Evolutionary conservation across 2,797 vertebrate species (phyloP).

Genomic region (Psittacula derbiana): DNA sequence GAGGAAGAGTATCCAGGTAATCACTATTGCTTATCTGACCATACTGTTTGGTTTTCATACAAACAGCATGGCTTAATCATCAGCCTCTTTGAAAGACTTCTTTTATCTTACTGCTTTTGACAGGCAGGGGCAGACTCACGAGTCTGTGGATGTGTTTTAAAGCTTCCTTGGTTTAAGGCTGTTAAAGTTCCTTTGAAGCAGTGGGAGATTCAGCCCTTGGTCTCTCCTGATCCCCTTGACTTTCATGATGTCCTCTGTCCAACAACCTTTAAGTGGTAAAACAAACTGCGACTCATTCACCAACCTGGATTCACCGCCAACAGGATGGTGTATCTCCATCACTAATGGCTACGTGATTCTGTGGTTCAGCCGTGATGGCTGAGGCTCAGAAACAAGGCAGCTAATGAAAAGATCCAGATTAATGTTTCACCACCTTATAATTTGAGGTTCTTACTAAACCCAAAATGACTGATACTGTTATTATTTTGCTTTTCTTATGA

Average conservation of each 20-base stretch:
- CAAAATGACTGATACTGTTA: neutral
- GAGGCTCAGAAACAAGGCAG: neutral
- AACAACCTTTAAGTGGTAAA: neutral
- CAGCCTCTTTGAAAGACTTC: neutral
- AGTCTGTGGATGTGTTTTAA: neutral
- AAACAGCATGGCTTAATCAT: neutral
- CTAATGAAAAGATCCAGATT: neutral
- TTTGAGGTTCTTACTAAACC: neutral
- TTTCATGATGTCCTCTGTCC: neutral
- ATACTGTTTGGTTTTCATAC: neutral
- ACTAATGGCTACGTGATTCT: fast-evolving
- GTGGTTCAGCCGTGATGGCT: neutral
- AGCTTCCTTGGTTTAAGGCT: neutral
- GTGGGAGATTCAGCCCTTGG: neutral
- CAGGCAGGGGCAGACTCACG: neutral
- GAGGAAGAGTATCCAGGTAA: neutral
- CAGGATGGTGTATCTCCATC: fast-evolving
- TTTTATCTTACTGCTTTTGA: neutral
- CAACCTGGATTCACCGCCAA: neutral
- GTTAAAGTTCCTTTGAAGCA: neutral
- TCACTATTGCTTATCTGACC: neutral
- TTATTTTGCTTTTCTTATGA: neutral
- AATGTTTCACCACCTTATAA: neutral
- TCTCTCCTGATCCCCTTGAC: neutral
- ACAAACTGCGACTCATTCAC: neutral